phyloP scores from a whole-genome alignment of 2,113 vertebrate species.

The Calonectris borealis region DNA sequence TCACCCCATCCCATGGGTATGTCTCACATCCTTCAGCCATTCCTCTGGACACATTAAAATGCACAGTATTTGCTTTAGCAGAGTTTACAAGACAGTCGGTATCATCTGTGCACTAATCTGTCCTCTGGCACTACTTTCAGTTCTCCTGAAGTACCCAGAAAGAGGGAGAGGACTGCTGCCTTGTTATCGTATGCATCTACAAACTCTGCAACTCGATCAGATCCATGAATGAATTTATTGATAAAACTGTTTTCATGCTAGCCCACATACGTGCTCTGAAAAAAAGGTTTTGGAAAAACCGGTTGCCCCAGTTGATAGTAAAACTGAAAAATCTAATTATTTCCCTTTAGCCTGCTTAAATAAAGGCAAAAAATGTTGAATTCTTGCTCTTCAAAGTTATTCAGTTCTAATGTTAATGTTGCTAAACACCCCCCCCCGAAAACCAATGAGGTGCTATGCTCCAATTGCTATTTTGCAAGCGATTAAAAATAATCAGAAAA shows the following conservation, averaged over 20 bases:
- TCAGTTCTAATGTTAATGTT: not conserved
- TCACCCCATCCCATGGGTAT: accelerated
- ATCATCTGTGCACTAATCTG: not conserved
- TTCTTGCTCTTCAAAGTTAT: not conserved
- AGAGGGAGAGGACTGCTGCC: not conserved
- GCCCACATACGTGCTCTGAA: not conserved
- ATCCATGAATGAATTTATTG: not conserved
- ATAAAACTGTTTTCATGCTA: not conserved
- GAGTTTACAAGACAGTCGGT: not conserved
- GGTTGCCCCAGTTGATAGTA: not conserved
- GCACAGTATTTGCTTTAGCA: not conserved
- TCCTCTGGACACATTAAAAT: not conserved
- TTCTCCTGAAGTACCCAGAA: not conserved
- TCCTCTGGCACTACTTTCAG: not conserved
- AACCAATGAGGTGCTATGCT: not conserved
- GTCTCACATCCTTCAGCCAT: not conserved
- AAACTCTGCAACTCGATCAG: not conserved
- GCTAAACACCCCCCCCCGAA: not conserved
- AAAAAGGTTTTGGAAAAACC: not conserved
- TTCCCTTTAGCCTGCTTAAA: not conserved
- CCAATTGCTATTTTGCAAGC: not conserved
- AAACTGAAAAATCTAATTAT: not conserved
- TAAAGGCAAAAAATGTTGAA: not conserved
- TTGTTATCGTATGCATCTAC: not conserved
- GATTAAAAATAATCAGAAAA: slow-evolving; percentile 3